A percentile compares a stretch with the other conserved stretches of the same genome.
These are phyloP conservation scores for Platorchestia sp. DNA, from an alignment of 1,140 invertebrate species.

Conservation along the genomic window DNA sequence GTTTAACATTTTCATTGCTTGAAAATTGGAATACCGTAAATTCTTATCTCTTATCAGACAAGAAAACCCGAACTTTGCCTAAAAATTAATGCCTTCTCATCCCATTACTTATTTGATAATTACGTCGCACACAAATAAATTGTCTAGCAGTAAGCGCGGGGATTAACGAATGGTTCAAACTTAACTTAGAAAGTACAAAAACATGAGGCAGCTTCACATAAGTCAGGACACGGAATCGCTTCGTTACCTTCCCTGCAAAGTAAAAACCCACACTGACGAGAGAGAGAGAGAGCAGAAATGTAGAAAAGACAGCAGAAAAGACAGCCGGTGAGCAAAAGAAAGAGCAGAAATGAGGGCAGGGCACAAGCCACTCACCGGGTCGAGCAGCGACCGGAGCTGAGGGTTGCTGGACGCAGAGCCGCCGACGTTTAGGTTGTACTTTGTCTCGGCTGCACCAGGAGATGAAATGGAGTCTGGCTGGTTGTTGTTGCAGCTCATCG, in stretches of 20 bases:
- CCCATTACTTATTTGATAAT: too few relatives aligned
- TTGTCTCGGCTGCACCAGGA: constrained; percentile 11
- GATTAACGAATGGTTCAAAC: not conserved
- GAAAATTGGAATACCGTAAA: too few relatives aligned
- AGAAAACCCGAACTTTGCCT: too few relatives aligned
- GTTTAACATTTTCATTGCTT: too few relatives aligned
- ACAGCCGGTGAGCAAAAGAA: not conserved
- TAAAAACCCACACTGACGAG: not conserved
- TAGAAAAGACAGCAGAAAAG: too few relatives aligned
- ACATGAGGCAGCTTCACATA: not conserved
- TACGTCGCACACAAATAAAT: too few relatives aligned
- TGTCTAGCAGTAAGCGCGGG: too few relatives aligned
- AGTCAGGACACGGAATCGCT: not conserved
- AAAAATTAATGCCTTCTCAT: too few relatives aligned
- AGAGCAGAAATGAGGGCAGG: not conserved
- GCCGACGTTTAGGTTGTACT: not conserved
- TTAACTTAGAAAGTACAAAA: not conserved
- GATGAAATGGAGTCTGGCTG: constrained; percentile 4
- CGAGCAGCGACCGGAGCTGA: not conserved
- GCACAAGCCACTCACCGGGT: not conserved
- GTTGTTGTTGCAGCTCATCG: constrained; percentile 16
- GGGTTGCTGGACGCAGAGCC: not conserved
- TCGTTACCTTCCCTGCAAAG: not conserved
- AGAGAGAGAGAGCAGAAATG: not conserved
- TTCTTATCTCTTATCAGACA: too few relatives aligned